Evolutionary conservation across 2,797 vertebrate species (phyloP).

Genomic region (Acrossocheilus wenchowensis): DNA sequence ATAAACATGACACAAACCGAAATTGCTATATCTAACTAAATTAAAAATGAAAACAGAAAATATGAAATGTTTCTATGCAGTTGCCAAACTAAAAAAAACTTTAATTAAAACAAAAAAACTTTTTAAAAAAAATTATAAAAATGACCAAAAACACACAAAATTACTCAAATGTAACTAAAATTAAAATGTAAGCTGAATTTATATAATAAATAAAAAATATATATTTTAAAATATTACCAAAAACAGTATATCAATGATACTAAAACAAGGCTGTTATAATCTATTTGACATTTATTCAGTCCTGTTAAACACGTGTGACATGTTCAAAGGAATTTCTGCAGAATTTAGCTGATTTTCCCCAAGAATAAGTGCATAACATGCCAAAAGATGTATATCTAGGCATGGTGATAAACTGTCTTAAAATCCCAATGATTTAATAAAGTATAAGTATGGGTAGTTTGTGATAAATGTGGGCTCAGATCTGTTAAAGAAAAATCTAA

Average conservation of each 20-base stretch:
- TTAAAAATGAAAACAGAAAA: neutral
- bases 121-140: neutral
- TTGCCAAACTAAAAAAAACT: neutral
- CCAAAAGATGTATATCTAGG: neutral
- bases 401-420: neutral
- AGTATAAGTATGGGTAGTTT: constrained; percentile 11
- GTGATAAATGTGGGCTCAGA: constrained; percentile 16
- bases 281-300: neutral
- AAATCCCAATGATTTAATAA: neutral
- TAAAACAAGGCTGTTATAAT: neutral
- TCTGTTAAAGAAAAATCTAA: constrained; percentile 39
- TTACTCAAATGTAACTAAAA: neutral
- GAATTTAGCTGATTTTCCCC: neutral
- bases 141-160: neutral
- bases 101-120: neutral
- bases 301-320: neutral
- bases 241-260: neutral
- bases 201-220: neutral
- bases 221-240: neutral
- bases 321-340: neutral
- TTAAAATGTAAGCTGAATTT: neutral
- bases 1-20: neutral
- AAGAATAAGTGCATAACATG: neutral
- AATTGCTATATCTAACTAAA: neutral
- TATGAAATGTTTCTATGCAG: neutral